Base-by-base conservation (phyloP, 2,888 invertebrate genomes). In the Chaitophorus viminalis region DNA sequence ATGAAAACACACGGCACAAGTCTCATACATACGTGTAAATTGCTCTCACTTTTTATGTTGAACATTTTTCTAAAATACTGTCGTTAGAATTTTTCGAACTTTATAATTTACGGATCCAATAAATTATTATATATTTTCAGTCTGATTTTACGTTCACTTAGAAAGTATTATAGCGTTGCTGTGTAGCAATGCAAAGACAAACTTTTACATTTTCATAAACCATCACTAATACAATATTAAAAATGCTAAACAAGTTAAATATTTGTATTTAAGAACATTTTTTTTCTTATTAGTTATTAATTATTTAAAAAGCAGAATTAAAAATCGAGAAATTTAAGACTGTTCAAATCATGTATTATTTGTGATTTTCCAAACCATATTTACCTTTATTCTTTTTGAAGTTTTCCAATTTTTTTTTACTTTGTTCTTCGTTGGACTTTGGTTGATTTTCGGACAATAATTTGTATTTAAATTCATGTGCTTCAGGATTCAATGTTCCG, bases 391-490 rank as follows among this genome's bases (percentile, higher is more conserved):
- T 85, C 72, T 68, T 89, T 88, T 72, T 89, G 85, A 46, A 89
- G 88, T 85, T 77, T 83, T 88, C 74, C 54, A 33, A 21, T 18
- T 72, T 65, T n/a, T 78, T 60, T 70, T 60, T 33, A 25, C 31
- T 88, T 60, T 65, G 68, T 77, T 85, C 84, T 68, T 85, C 84
- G 14, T 72, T 18, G 18, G n/a, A 46, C 46, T 68, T 84, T 25
- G 31, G 90, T 90, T 36, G 90, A 90, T 72, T 72, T 39, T 54
- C 54, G 21, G 78, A 2, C 54, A 54, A 36, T 31, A 72, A 72
- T 89, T 91, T 91, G 89, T 90, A 90, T 89, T 91, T 91, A 89
- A 91, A 91, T 89, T 92, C 92, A 89, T 92, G 91, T 60, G 91
- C 91, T 90, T 92, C 91, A 72, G 92, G 91, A 90, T 91, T 91